Evolutionary conservation across 2,797 vertebrate genomes (phyloP), one percentile per base, ranked within the genome.

Genomic region (Meda fulgida): DNA sequence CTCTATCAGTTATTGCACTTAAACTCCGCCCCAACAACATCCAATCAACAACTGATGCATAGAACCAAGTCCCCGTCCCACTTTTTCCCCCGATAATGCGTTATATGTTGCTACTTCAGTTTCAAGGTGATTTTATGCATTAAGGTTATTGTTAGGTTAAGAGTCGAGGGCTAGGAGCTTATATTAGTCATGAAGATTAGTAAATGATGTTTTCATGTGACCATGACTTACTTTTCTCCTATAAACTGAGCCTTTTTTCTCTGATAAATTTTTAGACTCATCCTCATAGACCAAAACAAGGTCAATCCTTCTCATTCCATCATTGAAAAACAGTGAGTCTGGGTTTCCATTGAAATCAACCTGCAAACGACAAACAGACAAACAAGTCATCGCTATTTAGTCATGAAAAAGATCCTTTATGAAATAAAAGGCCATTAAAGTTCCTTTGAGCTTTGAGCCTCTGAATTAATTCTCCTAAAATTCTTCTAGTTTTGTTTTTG

Each of bases 261-360:
- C 96, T 88, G 89, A 93, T 0, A 95, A 95, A 90, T 96, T 97
- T 90, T 91, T 96, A 4, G 91, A 94, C 89, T 98, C 97, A 88
- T 98, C 96, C 91, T 98, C 97, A 80, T 99, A 98, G 3, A 96
- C 97, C 69, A 99, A 92, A 88, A 99, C 91, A 89, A 97, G 98
- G 91, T 99, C 97, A 29, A 99, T 96, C 89, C 96, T 94, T 91
- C 97, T 91, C 53, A 95, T 93, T 9, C 97, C 97, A 7, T 99
- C 98, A 0, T 95, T 97, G 92, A 99, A 99, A 93, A 95, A 98
- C 18, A 98, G 89, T 1, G 96, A 97, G 86, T 98, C 96, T 0
- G 94, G 89, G 29, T 97, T 95, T 80, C 91, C 86, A 71, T 98
- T 95, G 91, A 97, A 98, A 90, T 96, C 96, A n/a, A 91, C 93